These are phyloP conservation scores for Andrena fulva DNA, from an alignment of 2,888 invertebrate genomes.

Conservation along the genomic window DNA sequence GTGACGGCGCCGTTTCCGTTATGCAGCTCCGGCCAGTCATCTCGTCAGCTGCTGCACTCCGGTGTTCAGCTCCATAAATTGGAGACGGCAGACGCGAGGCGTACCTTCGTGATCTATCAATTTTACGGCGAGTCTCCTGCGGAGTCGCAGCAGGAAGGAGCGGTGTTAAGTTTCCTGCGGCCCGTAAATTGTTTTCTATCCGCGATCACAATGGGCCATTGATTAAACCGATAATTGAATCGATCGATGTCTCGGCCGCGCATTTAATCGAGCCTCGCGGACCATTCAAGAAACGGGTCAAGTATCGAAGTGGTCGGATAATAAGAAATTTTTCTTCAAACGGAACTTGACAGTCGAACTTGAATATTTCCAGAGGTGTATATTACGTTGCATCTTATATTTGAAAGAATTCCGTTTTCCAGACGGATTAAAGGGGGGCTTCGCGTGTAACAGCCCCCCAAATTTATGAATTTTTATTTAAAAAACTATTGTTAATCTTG, in stretches of 20 bases:
- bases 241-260: not conserved
- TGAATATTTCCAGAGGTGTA: no score
- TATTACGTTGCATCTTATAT: no score
- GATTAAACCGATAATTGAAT: slow-evolving; percentile 44
- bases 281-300: not conserved
- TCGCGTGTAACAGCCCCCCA: no score
- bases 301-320: not conserved
- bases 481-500: no score
- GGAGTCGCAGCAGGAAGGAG: slow-evolving; percentile 32
- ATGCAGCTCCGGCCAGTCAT: slow-evolving; percentile 37
- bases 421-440: no score
- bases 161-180: slow-evolving; percentile 30
- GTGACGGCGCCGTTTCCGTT: slow-evolving; percentile 58
- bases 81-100: slow-evolving; percentile 7
- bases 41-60: slow-evolving; percentile 50
- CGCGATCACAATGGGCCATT: slow-evolving; percentile 34
- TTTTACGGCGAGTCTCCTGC: slow-evolving; percentile 46
- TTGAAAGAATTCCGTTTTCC: no score
- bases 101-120: slow-evolving; percentile 59
- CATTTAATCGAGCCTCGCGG: not conserved
- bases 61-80: slow-evolving; percentile 50
- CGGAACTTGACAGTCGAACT: no score
- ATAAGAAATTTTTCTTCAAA: not conserved
- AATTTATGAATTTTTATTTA: no score
- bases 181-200: slow-evolving; percentile 36